Evolutionary conservation across 2,113 vertebrate species (phyloP).

Genomic region (Paraplagusia blochii): DNA sequence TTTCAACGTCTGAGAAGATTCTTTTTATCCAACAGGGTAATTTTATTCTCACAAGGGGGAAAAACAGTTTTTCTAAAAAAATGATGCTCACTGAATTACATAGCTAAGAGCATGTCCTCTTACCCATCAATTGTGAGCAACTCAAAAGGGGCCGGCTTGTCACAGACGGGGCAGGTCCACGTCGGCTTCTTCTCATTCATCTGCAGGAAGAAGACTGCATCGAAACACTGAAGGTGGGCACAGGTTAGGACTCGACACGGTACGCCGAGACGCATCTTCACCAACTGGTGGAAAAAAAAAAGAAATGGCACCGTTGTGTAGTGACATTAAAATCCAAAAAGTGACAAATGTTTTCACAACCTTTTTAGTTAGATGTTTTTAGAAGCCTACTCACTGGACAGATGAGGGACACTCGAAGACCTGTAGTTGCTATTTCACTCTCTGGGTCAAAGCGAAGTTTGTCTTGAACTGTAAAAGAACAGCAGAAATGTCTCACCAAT

Average conservation of each 20-base stretch:
- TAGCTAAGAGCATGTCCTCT: slow-evolving; percentile 35
- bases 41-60: not conserved
- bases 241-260: slow-evolving; percentile 95
- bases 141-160: slow-evolving; percentile 94
- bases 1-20: no score
- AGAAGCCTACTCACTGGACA: slow-evolving; percentile 84
- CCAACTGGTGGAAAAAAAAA: slow-evolving; percentile 76
- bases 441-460: slow-evolving; percentile 95
- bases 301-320: not conserved
- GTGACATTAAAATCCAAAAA: not conserved
- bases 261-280: slow-evolving; percentile 96
- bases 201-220: slow-evolving; percentile 97
- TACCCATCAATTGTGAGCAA: slow-evolving; percentile 97
- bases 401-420: slow-evolving; percentile 94
- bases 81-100: not conserved
- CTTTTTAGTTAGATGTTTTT: not conserved
- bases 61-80: slow-evolving; percentile 10
- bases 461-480: slow-evolving; percentile 83
- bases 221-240: slow-evolving; percentile 97
- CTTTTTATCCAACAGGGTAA: not conserved
- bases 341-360: not conserved
- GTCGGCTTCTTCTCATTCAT: slow-evolving; percentile 99
- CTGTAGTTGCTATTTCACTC: slow-evolving; percentile 96
- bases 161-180: slow-evolving; percentile 96
- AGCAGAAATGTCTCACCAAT: not conserved